phyloP scores from a whole-genome alignment of 2,113 vertebrate species.

The Melanotaenia duboulayi region DNA sequence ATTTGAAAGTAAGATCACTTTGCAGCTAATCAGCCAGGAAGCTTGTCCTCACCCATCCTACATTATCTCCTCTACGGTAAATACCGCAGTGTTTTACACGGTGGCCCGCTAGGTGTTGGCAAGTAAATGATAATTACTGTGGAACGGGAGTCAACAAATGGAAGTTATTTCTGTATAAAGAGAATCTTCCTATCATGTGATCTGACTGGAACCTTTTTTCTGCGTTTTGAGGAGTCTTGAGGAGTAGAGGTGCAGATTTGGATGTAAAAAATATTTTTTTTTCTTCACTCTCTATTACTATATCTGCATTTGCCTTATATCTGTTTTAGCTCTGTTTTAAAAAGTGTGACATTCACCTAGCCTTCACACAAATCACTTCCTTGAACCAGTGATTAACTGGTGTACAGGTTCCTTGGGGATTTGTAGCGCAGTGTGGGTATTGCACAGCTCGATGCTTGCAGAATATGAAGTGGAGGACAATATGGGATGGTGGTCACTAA shows the following conservation, averaged over 20 bases:
- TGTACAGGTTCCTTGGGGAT: not conserved
- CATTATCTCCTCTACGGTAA: slow-evolving; percentile 48
- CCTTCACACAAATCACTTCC: slow-evolving; percentile 27
- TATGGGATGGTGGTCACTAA: slow-evolving; percentile 1
- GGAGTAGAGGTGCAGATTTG: slow-evolving; percentile 21
- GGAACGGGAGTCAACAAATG: slow-evolving; percentile 3
- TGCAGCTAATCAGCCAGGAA: slow-evolving; percentile 43
- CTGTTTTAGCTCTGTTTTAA: not conserved
- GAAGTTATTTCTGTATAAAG: slow-evolving; percentile 19
- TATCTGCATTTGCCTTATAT: slow-evolving; percentile 10
- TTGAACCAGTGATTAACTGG: slow-evolving; percentile 51
- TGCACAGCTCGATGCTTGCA: slow-evolving; percentile 6
- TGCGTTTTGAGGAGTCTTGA: slow-evolving; percentile 25
- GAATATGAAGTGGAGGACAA: slow-evolving; percentile 48
- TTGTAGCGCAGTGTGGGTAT: slow-evolving; percentile 16
- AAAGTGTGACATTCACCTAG: slow-evolving; percentile 11
- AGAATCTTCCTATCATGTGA: slow-evolving; percentile 7
- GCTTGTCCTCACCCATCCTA: slow-evolving; percentile 38
- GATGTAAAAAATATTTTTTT: slow-evolving; percentile 9
- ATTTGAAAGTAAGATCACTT: slow-evolving; percentile 53
- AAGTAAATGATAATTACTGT: slow-evolving; percentile 17
- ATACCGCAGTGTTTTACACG: slow-evolving; percentile 43
- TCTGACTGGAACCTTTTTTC: slow-evolving; percentile 15
- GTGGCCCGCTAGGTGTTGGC: not conserved
- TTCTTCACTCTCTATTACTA: not conserved